phyloP scores from a whole-genome alignment of 2,888 invertebrate genomes.

The Drosophila quinaria region DNA sequence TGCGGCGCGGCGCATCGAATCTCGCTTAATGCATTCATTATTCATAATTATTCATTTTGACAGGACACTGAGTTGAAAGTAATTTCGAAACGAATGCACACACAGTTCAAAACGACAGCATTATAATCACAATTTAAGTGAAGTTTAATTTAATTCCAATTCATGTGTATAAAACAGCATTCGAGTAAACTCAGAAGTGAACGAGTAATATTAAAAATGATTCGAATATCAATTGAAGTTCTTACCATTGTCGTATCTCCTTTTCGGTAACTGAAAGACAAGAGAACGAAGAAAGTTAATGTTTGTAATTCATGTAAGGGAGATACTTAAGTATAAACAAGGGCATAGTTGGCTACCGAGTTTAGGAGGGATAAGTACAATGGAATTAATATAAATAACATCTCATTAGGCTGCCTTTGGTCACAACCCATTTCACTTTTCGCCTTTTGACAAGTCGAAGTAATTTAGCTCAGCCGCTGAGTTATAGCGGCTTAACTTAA shows the following conservation, averaged over 20 bases:
- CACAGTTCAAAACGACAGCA: conserved; percentile 16
- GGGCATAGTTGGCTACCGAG: neutral
- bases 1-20: conserved; percentile 20
- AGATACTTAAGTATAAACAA: neutral
- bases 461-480: conserved; percentile 62
- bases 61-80: conserved; percentile 13
- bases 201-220: neutral
- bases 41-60: conserved; percentile 30
- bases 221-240: neutral
- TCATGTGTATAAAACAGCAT: conserved; percentile 25
- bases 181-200: conserved; percentile 21
- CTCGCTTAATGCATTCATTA: conserved; percentile 35
- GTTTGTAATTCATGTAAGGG: neutral
- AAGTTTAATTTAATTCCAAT: conserved; percentile 8
- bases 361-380: neutral
- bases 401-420: conserved; percentile 6
- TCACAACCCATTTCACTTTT: neutral
- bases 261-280: conserved; percentile 94
- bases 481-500: conserved; percentile 62
- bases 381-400: conserved; percentile 16
- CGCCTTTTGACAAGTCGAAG: conserved; percentile 14
- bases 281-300: conserved; percentile 64
- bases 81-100: conserved; percentile 31
- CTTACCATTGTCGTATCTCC: conserved; percentile 95
- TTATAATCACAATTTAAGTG: conserved; percentile 30